Conservation (phyloP, 2,888 invertebrate genomes). For the Drosophila anomalata region DNA sequence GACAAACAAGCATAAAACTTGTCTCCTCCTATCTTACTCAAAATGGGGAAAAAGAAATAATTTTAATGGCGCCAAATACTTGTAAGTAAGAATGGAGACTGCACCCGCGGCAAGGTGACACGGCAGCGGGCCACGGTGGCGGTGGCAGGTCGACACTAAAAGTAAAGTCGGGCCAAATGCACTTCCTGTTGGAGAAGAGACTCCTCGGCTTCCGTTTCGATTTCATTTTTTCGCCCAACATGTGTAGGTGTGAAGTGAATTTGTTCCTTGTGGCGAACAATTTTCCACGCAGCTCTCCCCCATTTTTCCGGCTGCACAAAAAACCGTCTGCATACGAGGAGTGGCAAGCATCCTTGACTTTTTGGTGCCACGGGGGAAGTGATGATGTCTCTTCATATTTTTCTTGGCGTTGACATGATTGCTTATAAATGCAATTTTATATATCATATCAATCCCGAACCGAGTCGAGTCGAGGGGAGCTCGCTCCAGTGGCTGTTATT, state of each 20-base stretch:
- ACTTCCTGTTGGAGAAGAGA: constrained; percentile 61
- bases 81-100: constrained; percentile 20
- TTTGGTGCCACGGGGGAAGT: constrained; percentile 2
- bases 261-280: constrained; percentile 55
- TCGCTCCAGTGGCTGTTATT: constrained; percentile 31
- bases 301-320: neutral
- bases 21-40: constrained; percentile 34
- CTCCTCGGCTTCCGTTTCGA: constrained; percentile 68
- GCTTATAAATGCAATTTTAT: constrained; percentile 75
- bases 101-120: constrained; percentile 3
- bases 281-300: constrained; percentile 14
- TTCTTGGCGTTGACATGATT: constrained; percentile 74
- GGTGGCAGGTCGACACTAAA: constrained; percentile 42
- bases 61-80: constrained; percentile 44
- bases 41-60: constrained; percentile 35
- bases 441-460: constrained; percentile 56
- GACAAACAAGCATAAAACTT: constrained; percentile 55
- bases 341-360: neutral
- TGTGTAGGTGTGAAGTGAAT: constrained; percentile 72
- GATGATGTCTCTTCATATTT: constrained; percentile 59
- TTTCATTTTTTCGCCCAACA: constrained; percentile 43
- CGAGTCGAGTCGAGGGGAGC: neutral
- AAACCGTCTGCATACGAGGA: constrained; percentile 14
- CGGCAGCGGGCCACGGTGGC: constrained; percentile 3
- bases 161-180: constrained; percentile 54